Evolutionary conservation across 2,113 vertebrate genomes (phyloP).

Genomic region (Oxyura jamaicensis): DNA sequence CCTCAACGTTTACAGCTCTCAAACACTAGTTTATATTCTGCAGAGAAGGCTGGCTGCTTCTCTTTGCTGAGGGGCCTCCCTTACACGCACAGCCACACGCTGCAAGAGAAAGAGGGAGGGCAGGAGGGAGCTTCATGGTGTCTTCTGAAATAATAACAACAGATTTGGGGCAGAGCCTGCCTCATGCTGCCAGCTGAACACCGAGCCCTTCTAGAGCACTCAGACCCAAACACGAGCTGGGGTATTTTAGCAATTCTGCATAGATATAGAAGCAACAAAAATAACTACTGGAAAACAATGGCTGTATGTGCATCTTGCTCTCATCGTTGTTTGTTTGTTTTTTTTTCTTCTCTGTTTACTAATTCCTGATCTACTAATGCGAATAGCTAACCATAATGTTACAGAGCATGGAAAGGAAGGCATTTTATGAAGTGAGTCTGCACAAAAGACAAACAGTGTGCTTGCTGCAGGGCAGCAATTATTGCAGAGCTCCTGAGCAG

Average conservation of each 20-base stretch:
- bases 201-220: neutral
- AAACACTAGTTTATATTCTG: neutral
- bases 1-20: neutral
- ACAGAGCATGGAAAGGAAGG: neutral
- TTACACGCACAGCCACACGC: neutral
- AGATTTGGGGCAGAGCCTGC: neutral
- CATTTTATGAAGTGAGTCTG: neutral
- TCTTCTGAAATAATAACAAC: neutral
- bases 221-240: neutral
- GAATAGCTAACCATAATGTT: neutral
- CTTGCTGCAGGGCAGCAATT: neutral
- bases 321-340: neutral
- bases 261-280: neutral
- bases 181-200: neutral
- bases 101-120: neutral
- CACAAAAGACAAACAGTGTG: accelerated
- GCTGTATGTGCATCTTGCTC: neutral
- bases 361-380: neutral
- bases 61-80: neutral
- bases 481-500: neutral
- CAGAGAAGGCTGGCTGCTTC: neutral
- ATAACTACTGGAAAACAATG: neutral
- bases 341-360: neutral
- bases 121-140: neutral
- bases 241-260: neutral